Conservation (phyloP, 2,113 vertebrate species). For the Brachirus orientalis region DNA sequence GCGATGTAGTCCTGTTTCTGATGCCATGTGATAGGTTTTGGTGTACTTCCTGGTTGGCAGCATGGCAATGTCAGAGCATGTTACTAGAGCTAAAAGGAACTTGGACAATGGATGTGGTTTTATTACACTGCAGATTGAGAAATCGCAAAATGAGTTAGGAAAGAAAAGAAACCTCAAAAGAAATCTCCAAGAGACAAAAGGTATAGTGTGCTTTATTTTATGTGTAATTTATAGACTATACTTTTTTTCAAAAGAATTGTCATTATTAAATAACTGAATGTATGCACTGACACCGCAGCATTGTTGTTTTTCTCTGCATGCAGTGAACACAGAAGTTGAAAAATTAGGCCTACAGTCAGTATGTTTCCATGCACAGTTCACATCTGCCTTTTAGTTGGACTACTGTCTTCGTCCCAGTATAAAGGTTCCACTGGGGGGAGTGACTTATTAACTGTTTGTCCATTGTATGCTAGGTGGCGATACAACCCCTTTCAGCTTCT, state of each 20-base stretch:
- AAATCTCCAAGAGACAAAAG: conserved; percentile 1
- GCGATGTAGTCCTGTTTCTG: conserved; percentile 26
- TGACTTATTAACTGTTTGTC: no score
- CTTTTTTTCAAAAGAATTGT: neutral
- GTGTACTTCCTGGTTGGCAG: conserved; percentile 64
- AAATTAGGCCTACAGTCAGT: no score
- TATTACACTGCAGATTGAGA: conserved; percentile 34
- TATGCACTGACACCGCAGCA: neutral
- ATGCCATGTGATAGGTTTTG: conserved; percentile 53
- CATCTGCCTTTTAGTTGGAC: no score
- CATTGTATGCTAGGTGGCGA: no score
- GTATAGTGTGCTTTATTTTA: neutral
- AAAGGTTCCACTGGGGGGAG: no score
- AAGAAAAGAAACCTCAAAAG: neutral
- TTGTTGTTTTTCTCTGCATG: neutral
- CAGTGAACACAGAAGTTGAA: no score
- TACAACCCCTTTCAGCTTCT: no score
- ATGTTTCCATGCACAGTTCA: no score
- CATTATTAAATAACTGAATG: neutral
- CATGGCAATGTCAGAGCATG: conserved; percentile 40
- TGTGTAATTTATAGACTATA: neutral
- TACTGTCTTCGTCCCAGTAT: no score
- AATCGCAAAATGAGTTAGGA: conserved; percentile 17
- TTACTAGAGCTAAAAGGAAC: conserved; percentile 56
- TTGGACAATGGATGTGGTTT: conserved; percentile 55